These are phyloP conservation scores for Ephialtes manifestator DNA, from an alignment of 2,888 invertebrate species.

Conservation along the genomic window DNA sequence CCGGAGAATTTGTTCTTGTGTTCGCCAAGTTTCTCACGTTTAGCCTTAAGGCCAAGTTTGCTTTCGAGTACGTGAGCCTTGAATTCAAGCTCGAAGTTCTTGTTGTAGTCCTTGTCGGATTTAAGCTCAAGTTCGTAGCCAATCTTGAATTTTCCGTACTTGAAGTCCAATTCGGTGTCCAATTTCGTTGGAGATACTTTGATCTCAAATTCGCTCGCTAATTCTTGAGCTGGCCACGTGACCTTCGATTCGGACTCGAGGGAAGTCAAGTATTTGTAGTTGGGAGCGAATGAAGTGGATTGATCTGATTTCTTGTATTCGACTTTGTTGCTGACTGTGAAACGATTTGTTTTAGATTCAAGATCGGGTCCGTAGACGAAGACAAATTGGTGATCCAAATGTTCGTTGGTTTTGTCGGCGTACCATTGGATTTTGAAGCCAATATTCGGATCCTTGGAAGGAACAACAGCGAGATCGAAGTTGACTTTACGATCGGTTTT, in stretches of 20 bases:
- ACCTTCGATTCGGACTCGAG: constrained; percentile 75
- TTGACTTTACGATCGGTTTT: constrained; percentile 85
- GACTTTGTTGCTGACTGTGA: constrained; percentile 84
- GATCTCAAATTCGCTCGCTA: constrained; percentile 86
- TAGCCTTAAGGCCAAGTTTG: constrained; percentile 87
- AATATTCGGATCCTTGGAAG: constrained; percentile 88
- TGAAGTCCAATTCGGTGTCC: constrained; percentile 87
- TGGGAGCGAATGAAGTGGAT: constrained; percentile 32
- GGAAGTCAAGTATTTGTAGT: constrained; percentile 43
- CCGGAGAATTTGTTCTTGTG: constrained; percentile 89
- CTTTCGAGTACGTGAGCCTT: constrained; percentile 87
- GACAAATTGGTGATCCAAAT: constrained; percentile 87
- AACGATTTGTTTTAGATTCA: constrained; percentile 87
- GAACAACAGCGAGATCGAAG: constrained; percentile 87
- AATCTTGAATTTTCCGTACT: constrained; percentile 88
- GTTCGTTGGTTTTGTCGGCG: constrained; percentile 83
- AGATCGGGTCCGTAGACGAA: constrained; percentile 89
- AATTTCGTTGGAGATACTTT: constrained; percentile 88
- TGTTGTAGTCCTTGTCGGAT: constrained; percentile 84
- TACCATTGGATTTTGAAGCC: constrained; percentile 89
- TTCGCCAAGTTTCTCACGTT: constrained; percentile 87
- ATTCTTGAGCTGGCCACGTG: constrained; percentile 77
- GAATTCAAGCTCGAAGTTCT: constrained; percentile 88
- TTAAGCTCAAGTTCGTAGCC: constrained; percentile 86
- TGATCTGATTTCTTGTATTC: constrained; percentile 71